Conservation (phyloP, 2,797 vertebrate genomes). For the Arrhamphus sclerolepis region DNA sequence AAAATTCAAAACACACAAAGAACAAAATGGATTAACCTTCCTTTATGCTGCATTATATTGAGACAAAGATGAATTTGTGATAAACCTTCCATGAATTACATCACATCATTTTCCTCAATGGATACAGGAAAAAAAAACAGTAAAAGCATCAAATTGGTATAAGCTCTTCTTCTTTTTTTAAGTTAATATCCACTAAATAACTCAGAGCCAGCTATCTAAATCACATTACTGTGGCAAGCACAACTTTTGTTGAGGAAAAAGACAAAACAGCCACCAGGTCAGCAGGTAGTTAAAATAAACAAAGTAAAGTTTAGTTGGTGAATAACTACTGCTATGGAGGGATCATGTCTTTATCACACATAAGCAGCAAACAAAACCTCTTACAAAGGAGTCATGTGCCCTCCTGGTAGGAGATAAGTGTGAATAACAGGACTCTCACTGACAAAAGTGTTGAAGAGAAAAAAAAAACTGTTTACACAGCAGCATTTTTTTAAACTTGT, state of each 20-base stretch:
- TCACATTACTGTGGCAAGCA: slow-evolving; percentile 4
- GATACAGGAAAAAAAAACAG: no score
- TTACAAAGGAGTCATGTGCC: background rate
- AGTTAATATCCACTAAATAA: no score
- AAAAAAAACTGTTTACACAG: slow-evolving; percentile 13
- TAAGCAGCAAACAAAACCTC: slow-evolving; percentile 10
- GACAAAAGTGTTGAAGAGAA: slow-evolving; percentile 15
- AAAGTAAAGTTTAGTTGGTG: slow-evolving; percentile 17
- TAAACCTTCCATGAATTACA: background rate
- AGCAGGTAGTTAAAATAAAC: slow-evolving; percentile 30
- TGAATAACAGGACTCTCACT: background rate
- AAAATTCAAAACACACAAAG: no score
- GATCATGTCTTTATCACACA: slow-evolving; percentile 12
- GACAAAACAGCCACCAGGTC: slow-evolving; percentile 24
- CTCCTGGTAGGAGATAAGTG: slow-evolving; percentile 5
- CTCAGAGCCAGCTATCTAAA: no score
- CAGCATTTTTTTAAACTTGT: slow-evolving; percentile 17
- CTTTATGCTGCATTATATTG: background rate
- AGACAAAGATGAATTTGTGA: background rate
- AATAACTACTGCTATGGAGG: slow-evolving; percentile 5
- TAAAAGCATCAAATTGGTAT: no score
- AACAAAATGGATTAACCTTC: background rate
- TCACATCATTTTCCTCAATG: no score
- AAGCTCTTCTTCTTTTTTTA: no score
- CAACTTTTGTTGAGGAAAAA: slow-evolving; percentile 11